Conservation (phyloP, 1,140 invertebrate genomes). For the Philotrypesis tridentata region DNA sequence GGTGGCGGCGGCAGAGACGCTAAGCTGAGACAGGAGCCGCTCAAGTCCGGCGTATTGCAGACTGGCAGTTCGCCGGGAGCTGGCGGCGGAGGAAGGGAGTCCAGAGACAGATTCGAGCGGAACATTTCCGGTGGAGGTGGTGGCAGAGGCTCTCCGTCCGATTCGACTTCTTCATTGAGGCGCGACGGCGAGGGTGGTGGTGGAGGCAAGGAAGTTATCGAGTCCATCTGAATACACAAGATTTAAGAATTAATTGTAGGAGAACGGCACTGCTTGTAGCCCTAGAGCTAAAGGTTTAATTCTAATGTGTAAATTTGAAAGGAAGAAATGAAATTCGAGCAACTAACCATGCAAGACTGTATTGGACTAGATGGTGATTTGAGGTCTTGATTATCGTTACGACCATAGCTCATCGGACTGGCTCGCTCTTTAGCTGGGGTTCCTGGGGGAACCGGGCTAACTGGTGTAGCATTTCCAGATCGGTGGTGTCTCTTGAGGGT, state of each 20-base stretch:
- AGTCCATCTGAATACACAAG: constrained; percentile 76
- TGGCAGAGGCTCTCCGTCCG: constrained; percentile 71
- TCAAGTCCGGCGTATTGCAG: constrained; percentile 77
- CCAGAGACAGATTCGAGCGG: constrained; percentile 83
- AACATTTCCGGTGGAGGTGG: constrained; percentile 81
- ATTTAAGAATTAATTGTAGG: too few relatives aligned
- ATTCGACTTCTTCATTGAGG: constrained; percentile 63
- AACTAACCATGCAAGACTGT: constrained; percentile 70
- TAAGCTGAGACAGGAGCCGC: constrained; percentile 80
- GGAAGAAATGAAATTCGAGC: background rate
- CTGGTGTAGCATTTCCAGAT: constrained; percentile 73
- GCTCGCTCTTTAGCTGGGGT: constrained; percentile 73
- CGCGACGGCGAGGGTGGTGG: constrained; percentile 76
- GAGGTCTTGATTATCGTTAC: constrained; percentile 65
- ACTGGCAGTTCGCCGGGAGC: constrained; percentile 78
- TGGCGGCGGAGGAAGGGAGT: constrained; percentile 85
- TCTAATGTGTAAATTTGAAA: background rate
- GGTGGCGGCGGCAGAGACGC: constrained; percentile 82
- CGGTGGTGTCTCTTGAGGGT: constrained; percentile 77
- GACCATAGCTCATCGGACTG: constrained; percentile 67
- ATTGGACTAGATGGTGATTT: constrained; percentile 71
- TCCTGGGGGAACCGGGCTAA: constrained; percentile 71
- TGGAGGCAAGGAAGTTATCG: constrained; percentile 74
- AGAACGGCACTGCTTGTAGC: too few relatives aligned
- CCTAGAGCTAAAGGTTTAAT: background rate